Evolutionary conservation across 2,888 invertebrate species (phyloP), one percentile per base, ranked within the genome.

Genomic region (Argyresthia goedartella): DNA sequence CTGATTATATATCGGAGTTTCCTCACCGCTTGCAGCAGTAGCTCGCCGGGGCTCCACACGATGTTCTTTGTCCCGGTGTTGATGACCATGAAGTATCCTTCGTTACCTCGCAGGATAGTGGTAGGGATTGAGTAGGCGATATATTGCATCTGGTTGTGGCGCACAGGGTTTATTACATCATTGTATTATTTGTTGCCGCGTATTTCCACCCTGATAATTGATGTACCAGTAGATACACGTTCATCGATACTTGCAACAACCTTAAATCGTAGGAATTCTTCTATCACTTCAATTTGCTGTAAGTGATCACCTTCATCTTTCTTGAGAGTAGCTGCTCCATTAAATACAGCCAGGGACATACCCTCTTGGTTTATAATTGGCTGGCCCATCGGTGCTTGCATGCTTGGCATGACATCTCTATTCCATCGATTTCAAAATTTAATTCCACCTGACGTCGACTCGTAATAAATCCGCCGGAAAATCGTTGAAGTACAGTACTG

Each of bases 371-470:
- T 50, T 8, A 50, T 43, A 4, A 50, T 33, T 4, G 50, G 50
- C 39, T 50, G 42, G 10, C 50, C 50, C 11, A 42, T 50, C 13
- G 43, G 34, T 43, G 43, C 8, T 4, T 10, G 11, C 33, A 43
- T n/a, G 50, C 50, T 13, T 50, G 4, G 34, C 50, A 50, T 8
- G 42, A 4, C 7, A 43, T 14, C 11, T 25, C 8, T 25, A 50
- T 7, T n/a, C 44, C 44, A 13, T 50, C 50, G 11, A 50, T 48
- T 13, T 48, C 48, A 8, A 48, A n/a, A 1, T 56, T 13, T 34
- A 62, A 61, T 13, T 48, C 33, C 8, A 48, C 48, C 34, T 48
- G 8, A 34, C 48, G n/a, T 10, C 48, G 48, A 13, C 48, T 48
- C 33, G 35, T 48, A n/a, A 48, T 33, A 8, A 48, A 33, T 7